phyloP scores from a whole-genome alignment of 1,140 invertebrate genomes.

The Aethina tumida region DNA sequence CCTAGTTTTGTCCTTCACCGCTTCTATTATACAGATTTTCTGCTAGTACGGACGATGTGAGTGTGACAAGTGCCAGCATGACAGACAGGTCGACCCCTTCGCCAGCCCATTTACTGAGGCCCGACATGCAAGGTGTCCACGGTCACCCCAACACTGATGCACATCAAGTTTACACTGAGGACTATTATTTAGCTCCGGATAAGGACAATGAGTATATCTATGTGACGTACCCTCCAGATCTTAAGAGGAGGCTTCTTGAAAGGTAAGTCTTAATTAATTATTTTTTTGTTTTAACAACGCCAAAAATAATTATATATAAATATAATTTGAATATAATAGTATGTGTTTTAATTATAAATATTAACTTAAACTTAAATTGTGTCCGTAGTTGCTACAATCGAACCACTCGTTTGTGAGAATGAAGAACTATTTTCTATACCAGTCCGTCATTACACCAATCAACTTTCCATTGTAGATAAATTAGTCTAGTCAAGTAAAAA shows the following conservation, averaged over 20 bases:
- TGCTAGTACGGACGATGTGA: constrained; percentile 50
- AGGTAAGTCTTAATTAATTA: constrained; percentile 45
- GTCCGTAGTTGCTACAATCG: constrained; percentile 62
- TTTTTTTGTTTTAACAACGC: not conserved
- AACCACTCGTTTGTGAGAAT: constrained; percentile 53
- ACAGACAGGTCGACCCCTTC: constrained; percentile 52
- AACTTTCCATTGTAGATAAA: too few relatives aligned
- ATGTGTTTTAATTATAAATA: constrained; percentile 21
- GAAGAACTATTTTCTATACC: constrained; percentile 14
- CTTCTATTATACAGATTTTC: not conserved
- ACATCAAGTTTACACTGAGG: constrained; percentile 36
- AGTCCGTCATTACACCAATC: too few relatives aligned
- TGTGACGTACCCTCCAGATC: constrained; percentile 73
- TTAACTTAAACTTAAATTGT: constrained; percentile 20
- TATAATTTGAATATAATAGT: constrained; percentile 12
- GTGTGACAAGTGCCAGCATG: constrained; percentile 49
- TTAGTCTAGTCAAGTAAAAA: too few relatives aligned
- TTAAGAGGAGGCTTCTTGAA: constrained; percentile 67
- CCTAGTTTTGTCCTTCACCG: not conserved
- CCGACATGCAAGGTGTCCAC: constrained; percentile 33
- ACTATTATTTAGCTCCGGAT: constrained; percentile 43
- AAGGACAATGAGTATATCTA: constrained; percentile 71
- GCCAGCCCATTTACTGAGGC: constrained; percentile 41
- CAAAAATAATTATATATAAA: constrained; percentile 6
- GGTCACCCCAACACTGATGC: constrained; percentile 26